Evolutionary conservation across 2,113 vertebrate species (phyloP).

Genomic region (Prinia subflava): DNA sequence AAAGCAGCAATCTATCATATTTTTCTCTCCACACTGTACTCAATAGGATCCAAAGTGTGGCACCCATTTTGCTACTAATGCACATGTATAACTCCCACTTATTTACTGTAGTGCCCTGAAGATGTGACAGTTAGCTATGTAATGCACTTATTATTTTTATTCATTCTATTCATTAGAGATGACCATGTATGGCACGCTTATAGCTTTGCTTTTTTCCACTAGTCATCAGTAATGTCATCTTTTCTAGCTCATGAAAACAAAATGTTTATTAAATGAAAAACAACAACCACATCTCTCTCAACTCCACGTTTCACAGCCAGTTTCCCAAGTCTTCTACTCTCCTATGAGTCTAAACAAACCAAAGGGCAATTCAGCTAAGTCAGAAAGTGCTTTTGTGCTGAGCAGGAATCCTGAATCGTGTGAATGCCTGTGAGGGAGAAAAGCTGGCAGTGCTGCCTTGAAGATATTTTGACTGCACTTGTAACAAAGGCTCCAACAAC

Average conservation of each 20-base stretch:
- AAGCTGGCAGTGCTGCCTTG: neutral
- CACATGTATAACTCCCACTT: constrained; percentile 58
- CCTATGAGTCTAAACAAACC: neutral
- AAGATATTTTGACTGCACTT: neutral
- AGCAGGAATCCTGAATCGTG: neutral
- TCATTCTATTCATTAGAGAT: constrained; percentile 64
- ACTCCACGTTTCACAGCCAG: neutral
- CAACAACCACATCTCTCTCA: neutral
- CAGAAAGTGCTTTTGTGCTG: neutral
- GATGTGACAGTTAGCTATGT: constrained; percentile 51
- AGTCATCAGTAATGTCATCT: constrained; percentile 49
- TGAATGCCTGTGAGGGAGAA: neutral
- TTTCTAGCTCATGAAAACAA: constrained; percentile 37
- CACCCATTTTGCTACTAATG: constrained; percentile 52
- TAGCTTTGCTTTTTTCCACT: constrained; percentile 9
- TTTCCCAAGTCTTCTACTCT: neutral
- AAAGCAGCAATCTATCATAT: constrained; percentile 58
- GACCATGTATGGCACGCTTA: neutral
- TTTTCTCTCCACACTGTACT: constrained; percentile 18
- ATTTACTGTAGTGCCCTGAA: constrained; percentile 54
- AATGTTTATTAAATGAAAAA: constrained; percentile 30
- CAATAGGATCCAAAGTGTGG: constrained; percentile 36
- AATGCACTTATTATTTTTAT: constrained; percentile 67
- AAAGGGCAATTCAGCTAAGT: neutral
- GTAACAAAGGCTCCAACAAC: neutral